phyloP scores from a whole-genome alignment of 2,797 vertebrate genomes.

The Pipistrellus pygmaeus region DNA sequence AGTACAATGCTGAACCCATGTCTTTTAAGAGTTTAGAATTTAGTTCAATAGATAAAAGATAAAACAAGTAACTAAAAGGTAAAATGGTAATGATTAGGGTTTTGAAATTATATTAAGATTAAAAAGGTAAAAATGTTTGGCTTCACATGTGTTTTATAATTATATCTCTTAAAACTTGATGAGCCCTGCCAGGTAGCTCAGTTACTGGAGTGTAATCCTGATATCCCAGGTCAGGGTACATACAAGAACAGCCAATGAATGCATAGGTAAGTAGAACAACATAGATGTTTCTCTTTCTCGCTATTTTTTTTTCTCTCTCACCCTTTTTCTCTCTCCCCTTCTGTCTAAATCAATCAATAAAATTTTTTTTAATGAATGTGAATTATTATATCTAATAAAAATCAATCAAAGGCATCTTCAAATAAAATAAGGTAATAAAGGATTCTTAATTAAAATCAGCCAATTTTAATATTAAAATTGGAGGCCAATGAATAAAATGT shows the following conservation, averaged over 20 bases:
- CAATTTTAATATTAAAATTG: not conserved
- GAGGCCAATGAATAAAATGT: not conserved
- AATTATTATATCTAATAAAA: not conserved
- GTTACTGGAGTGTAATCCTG: not conserved
- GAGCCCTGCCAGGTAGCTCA: not conserved
- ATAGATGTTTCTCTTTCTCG: not conserved
- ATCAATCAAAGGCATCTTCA: not conserved
- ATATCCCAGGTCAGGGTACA: not conserved
- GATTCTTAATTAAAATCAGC: not conserved
- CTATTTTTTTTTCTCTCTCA: not conserved
- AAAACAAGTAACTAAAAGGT: not conserved
- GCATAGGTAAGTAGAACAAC: not conserved
- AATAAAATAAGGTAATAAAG: not conserved
- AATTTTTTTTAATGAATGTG: not conserved
- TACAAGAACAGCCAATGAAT: not conserved
- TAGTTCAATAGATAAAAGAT: not conserved
- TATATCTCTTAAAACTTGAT: not conserved
- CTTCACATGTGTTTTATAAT: not conserved
- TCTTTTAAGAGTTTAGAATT: not conserved
- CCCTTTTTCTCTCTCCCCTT: not conserved
- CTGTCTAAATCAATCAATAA: not conserved
- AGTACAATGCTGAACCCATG: not conserved
- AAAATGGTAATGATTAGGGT: not conserved
- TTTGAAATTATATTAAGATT: not conserved
- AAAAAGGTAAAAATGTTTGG: not conserved